phyloP scores from a whole-genome alignment of 2,113 vertebrate species.

The Scytalopus superciliaris region DNA sequence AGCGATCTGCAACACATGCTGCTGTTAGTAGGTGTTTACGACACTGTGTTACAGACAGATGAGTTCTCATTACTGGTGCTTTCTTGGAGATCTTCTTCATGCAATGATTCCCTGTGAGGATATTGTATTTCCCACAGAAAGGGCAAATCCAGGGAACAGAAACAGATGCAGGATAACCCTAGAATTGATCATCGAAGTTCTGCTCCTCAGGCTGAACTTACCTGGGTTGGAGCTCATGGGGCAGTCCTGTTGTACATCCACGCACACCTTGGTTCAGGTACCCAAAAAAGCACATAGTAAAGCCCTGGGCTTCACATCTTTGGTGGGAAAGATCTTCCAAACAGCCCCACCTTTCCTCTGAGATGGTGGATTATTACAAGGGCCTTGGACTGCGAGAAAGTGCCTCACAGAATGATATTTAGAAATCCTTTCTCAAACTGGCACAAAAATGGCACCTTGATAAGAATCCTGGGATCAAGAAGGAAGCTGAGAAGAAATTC shows the following conservation, averaged over 20 bases:
- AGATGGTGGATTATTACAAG: slow-evolving; percentile 81
- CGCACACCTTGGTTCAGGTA: not conserved
- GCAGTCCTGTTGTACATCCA: not conserved
- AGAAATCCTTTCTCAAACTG: slow-evolving; percentile 88
- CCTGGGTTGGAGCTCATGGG: not conserved
- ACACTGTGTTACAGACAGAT: not conserved
- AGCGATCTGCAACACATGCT: slow-evolving; percentile 3
- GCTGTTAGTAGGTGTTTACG: not conserved
- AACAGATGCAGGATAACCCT: not conserved
- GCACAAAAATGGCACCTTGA: slow-evolving; percentile 91
- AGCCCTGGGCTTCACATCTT: not conserved
- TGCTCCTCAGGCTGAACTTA: not conserved
- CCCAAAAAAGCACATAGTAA: not conserved
- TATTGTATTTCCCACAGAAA: not conserved
- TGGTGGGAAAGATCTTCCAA: not conserved
- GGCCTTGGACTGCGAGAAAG: slow-evolving; percentile 77
- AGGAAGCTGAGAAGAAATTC: slow-evolving; percentile 79
- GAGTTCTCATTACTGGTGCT: not conserved
- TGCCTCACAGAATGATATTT: slow-evolving; percentile 82
- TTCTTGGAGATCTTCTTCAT: slow-evolving; percentile 9
- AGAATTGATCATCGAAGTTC: not conserved
- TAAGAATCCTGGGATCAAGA: slow-evolving; percentile 87
- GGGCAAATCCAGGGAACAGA: not conserved
- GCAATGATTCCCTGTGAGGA: not conserved
- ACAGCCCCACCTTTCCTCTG: not conserved